Conservation (phyloP, 2,888 invertebrate genomes). For the Tyria jacobaeae region DNA sequence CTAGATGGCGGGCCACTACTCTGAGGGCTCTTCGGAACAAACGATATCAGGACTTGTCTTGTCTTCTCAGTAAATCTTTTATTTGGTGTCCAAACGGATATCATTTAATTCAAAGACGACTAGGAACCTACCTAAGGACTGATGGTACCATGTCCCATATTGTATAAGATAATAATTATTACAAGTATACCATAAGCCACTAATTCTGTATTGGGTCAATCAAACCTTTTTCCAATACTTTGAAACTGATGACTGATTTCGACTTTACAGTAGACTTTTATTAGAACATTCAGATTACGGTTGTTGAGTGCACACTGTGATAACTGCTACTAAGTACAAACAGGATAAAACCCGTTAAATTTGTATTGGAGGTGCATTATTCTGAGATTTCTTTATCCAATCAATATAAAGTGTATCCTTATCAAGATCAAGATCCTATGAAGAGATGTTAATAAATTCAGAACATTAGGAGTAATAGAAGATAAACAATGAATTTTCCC, state of each 20-base stretch:
- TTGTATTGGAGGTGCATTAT: neutral
- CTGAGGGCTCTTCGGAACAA: neutral
- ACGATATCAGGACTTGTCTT: neutral
- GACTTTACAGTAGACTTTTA: too few species aligned
- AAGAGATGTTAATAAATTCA: too few species aligned
- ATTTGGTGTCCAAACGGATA: too few species aligned
- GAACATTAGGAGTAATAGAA: neutral
- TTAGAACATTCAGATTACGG: too few species aligned
- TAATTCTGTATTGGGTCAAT: neutral
- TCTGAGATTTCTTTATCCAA: neutral
- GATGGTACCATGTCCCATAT: neutral
- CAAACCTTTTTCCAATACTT: neutral
- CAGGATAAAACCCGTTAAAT: neutral
- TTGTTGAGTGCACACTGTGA: too few species aligned
- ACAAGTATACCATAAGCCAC: neutral
- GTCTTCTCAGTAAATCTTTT: neutral
- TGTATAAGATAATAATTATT: neutral
- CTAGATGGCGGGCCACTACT: constrained; percentile 10
- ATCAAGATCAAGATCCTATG: too few species aligned
- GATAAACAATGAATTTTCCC: neutral
- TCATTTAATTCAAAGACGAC: too few species aligned
- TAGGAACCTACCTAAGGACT: too few species aligned
- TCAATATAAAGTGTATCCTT: too few species aligned
- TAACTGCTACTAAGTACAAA: too few species aligned
- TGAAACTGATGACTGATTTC: neutral